phyloP scores from a whole-genome alignment of 2,888 invertebrate species.

The Drosophila incognita region DNA sequence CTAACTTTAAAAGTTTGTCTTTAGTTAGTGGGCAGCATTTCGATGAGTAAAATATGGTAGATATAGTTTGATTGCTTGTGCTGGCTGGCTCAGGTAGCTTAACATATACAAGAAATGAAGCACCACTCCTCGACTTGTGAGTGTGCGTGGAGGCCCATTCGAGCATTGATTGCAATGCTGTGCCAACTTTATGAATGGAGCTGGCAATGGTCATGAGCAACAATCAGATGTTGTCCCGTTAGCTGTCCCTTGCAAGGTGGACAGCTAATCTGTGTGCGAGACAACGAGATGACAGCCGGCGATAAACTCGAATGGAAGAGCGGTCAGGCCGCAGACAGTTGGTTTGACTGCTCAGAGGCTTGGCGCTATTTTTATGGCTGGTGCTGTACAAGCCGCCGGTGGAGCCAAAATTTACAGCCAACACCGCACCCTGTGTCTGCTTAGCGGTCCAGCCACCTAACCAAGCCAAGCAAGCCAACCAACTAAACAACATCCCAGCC shows the following conservation, averaged over 20 bases:
- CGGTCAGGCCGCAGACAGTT: constrained; percentile 21
- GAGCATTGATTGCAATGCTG: constrained; percentile 14
- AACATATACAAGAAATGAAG: not conserved
- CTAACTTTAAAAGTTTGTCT: not conserved
- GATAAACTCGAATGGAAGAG: constrained; percentile 60
- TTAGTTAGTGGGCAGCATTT: not conserved
- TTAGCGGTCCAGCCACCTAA: constrained; percentile 20
- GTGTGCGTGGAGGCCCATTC: constrained; percentile 5
- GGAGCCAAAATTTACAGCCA: constrained; percentile 10
- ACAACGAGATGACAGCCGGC: constrained; percentile 68
- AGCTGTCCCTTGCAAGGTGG: constrained; percentile 46
- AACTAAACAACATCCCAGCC: constrained; percentile 56
- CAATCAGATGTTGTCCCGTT: constrained; percentile 30
- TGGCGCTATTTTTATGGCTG: constrained; percentile 72
- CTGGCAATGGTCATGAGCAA: constrained; percentile 1
- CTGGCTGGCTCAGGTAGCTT: not conserved
- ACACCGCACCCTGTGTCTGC: constrained; percentile 54
- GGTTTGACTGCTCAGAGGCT: constrained; percentile 49
- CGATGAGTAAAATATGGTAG: not conserved
- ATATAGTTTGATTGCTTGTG: not conserved
- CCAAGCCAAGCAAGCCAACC: constrained; percentile 15
- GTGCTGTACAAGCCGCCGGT: constrained; percentile 37
- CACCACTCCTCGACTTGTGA: not conserved
- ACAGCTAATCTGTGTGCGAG: constrained; percentile 59
- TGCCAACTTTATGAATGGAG: constrained; percentile 37